Evolutionary conservation across 2,888 invertebrate genomes (phyloP).

Genomic region (Netelia melanura): DNA sequence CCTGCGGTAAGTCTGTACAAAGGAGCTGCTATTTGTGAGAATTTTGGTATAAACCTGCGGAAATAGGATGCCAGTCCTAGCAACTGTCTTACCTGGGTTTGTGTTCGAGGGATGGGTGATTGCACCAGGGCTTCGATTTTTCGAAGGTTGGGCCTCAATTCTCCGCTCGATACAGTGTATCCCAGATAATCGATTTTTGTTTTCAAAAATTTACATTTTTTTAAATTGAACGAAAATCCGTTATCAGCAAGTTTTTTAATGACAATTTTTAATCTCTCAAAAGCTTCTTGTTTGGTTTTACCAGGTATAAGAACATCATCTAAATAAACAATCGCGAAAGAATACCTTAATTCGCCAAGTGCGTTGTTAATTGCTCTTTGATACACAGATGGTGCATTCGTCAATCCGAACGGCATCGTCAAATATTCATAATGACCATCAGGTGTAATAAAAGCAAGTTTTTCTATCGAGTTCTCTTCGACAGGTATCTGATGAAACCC

Average conservation of each 20-base stretch:
- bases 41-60: constrained; percentile 30
- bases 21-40: constrained; percentile 43
- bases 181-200: constrained; percentile 36
- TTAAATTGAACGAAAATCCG: constrained; percentile 35
- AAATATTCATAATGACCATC: constrained; percentile 80
- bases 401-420: constrained; percentile 81
- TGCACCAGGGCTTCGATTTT: constrained; percentile 65
- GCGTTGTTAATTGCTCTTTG: constrained; percentile 77
- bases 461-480: constrained; percentile 73
- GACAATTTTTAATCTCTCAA: constrained; percentile 17
- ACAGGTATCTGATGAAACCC: constrained; percentile 76
- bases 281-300: constrained; percentile 22
- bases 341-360: not conserved
- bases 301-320: constrained; percentile 10
- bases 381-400: constrained; percentile 81
- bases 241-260: constrained; percentile 2
- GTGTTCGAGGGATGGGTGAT: constrained; percentile 51
- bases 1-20: constrained; percentile 15
- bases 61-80: constrained; percentile 66
- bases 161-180: constrained; percentile 29
- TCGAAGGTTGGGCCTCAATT: constrained; percentile 34
- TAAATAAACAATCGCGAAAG: constrained; percentile 2
- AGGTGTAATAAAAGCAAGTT: constrained; percentile 81
- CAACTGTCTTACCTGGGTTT: constrained; percentile 60
- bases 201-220: constrained; percentile 41